These are phyloP conservation scores for Aplysina aerophoba DNA, from an alignment of 37 sponge, comb jelly and placozoan species.

Conservation along the genomic window DNA sequence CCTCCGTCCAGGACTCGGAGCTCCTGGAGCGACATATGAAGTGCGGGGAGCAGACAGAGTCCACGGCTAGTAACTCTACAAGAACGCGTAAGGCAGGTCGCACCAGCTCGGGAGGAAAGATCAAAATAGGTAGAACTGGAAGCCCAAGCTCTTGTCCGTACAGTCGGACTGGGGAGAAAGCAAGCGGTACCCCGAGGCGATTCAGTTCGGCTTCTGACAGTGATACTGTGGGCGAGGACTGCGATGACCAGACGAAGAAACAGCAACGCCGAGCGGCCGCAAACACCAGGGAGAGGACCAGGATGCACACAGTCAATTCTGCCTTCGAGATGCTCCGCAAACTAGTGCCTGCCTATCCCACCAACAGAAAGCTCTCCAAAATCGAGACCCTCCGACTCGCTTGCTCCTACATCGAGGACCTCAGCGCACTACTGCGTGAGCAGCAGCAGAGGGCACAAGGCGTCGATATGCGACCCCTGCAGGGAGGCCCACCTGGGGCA, in stretches of 20 bases:
- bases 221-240: constrained; percentile 50
- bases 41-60: neutral
- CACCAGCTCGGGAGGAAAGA: constrained; percentile 6
- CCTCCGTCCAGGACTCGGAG: neutral
- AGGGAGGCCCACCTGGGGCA: neutral
- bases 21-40: neutral
- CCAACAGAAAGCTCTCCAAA: constrained; percentile 93
- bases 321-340: constrained; percentile 89
- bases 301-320: constrained; percentile 92
- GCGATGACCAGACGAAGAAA: constrained; percentile 32
- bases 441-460: constrained; percentile 48
- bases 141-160: neutral
- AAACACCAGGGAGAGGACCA: constrained; percentile 82
- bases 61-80: neutral
- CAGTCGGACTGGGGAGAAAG: neutral
- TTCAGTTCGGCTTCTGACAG: constrained; percentile 29
- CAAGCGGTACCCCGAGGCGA: constrained; percentile 13
- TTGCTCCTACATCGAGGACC: constrained; percentile 83
- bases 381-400: constrained; percentile 89
- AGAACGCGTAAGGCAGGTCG: neutral
- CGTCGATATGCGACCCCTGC: constrained; percentile 37
- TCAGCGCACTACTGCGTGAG: constrained; percentile 61
- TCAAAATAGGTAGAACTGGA: constrained; percentile 13
- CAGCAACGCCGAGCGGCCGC: constrained; percentile 66
- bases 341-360: constrained; percentile 88